Evolutionary conservation across 2,888 invertebrate species (phyloP).

Genomic region (Synanthedon myopaeformis): DNA sequence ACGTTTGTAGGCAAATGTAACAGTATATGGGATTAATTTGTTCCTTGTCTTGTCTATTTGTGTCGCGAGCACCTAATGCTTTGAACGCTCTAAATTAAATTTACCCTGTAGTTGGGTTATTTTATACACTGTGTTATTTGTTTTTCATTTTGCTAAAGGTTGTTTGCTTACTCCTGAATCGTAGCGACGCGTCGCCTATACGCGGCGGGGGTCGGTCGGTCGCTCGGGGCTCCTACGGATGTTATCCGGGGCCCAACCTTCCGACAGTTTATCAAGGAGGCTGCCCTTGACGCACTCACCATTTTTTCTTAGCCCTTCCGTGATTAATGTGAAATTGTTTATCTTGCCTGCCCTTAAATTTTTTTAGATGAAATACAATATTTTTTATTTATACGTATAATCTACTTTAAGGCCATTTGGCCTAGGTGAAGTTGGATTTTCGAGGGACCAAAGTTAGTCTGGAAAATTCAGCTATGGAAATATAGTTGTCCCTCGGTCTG

Average conservation of each 20-base stretch:
- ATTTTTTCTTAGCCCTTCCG: conserved; percentile 25
- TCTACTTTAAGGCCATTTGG: too few relatives aligned
- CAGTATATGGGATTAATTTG: conserved; percentile 8
- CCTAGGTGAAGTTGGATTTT: too few relatives aligned
- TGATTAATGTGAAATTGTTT: conserved; percentile 34
- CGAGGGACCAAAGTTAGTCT: too few relatives aligned
- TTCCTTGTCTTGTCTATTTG: conserved; percentile 10
- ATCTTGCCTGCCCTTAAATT: conserved; percentile 12
- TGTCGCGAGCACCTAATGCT: conserved; percentile 6
- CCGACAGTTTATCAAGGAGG: conserved; percentile 25
- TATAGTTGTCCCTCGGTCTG: too few relatives aligned
- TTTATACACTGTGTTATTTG: conserved; percentile 14
- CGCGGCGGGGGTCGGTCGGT: conserved; percentile 3
- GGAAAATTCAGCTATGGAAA: too few relatives aligned
- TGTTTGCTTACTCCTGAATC: conserved; percentile 15
- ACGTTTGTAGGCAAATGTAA: conserved; percentile 12
- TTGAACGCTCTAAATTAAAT: neutral
- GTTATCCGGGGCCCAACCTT: conserved; percentile 28
- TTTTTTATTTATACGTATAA: too few relatives aligned
- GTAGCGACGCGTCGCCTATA: neutral
- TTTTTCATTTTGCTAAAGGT: conserved; percentile 27
- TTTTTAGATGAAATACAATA: neutral
- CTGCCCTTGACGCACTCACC: conserved; percentile 26
- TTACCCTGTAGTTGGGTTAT: neutral
- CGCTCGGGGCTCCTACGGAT: conserved; percentile 18